Evolutionary conservation across 2,888 invertebrate genomes (phyloP).

Genomic region (Corbicula japonica): DNA sequence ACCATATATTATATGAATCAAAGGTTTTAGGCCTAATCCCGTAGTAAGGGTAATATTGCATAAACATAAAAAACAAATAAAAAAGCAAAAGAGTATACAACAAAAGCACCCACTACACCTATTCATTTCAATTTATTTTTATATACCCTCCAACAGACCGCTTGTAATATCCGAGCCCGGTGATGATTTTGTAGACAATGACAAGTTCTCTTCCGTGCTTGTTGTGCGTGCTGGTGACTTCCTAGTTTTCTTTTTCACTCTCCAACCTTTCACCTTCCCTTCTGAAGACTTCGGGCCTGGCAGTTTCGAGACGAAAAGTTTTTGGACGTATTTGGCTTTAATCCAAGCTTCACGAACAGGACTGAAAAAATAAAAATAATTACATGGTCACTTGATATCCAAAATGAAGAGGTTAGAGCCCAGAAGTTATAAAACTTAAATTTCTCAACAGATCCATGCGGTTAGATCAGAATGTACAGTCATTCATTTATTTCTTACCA

Average conservation of each 20-base stretch:
- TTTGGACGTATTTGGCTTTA: constrained; percentile 95
- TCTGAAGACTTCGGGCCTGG: constrained; percentile 74
- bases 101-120: too few species aligned
- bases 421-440: too few species aligned
- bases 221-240: constrained; percentile 69
- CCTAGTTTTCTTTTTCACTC: constrained; percentile 88
- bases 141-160: constrained; percentile 82
- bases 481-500: too few species aligned
- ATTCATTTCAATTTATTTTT: constrained; percentile 41
- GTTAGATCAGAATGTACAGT: too few species aligned
- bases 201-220: constrained; percentile 56
- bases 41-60: too few species aligned
- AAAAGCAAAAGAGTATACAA: too few species aligned
- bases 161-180: constrained; percentile 77
- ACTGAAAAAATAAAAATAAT: constrained; percentile 74
- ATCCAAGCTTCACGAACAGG: constrained; percentile 94
- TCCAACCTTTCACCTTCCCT: constrained; percentile 88
- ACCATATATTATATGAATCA: too few species aligned
- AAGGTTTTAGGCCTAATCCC: too few species aligned
- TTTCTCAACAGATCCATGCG: too few species aligned
- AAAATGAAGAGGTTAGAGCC: too few species aligned
- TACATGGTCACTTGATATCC: too few species aligned
- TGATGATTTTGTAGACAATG: constrained; percentile 67
- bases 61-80: too few species aligned
- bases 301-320: constrained; percentile 90